phyloP scores from a whole-genome alignment of 2,888 invertebrate genomes.

The Eupithecia insigniata region DNA sequence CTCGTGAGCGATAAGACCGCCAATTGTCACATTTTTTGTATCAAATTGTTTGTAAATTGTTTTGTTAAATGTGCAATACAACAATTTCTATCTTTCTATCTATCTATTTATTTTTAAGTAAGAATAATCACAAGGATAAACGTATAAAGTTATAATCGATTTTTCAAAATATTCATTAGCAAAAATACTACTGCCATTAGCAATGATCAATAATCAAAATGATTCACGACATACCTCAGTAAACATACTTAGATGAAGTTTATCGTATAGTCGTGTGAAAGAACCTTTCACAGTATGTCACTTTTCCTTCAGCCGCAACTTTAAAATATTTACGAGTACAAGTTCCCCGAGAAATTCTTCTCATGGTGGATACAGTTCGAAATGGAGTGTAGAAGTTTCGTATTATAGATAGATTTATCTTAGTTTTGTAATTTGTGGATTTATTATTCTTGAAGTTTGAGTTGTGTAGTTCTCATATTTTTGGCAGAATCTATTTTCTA shows the following conservation, averaged over 20 bases:
- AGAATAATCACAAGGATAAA: no score
- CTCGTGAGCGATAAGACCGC: no score
- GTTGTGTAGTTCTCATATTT: conserved; percentile 16
- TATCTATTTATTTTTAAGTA: no score
- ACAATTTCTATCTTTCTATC: no score
- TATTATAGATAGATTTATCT: conserved; percentile 50
- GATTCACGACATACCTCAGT: neutral
- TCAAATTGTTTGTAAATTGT: no score
- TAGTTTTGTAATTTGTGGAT: conserved; percentile 43
- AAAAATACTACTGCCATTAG: no score
- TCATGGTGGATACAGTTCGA: conserved; percentile 69
- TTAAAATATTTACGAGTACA: conserved; percentile 82
- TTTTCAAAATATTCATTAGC: no score
- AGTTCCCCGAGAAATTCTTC: conserved; percentile 70
- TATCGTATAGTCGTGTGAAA: conserved; percentile 19
- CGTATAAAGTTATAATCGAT: no score
- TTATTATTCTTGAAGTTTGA: conserved; percentile 38
- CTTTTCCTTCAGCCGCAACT: conserved; percentile 77
- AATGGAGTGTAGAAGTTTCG: conserved; percentile 70
- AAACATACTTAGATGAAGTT: neutral
- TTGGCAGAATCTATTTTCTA: conserved; percentile 19
- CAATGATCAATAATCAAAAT: no score
- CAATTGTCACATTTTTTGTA: no score
- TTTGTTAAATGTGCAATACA: no score
- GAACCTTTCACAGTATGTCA: conserved; percentile 73